Evolutionary conservation across 2,888 invertebrate species (phyloP), one percentile per base, ranked within the genome.

Genomic region (Bombylius major): DNA sequence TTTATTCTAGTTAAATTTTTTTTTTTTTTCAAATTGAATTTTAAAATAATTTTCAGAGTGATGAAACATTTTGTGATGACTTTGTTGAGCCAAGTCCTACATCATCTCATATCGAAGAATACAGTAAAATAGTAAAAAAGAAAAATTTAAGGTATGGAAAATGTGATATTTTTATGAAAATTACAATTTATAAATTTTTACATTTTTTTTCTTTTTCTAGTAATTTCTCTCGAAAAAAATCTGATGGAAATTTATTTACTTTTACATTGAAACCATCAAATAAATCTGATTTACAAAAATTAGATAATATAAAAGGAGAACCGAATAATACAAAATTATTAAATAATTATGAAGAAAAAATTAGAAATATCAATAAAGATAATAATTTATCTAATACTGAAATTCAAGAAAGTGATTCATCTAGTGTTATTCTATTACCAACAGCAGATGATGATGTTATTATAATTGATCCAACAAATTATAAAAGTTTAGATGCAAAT

Each of bases 21-120:
- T 7, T 23, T n/a, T 5, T 12, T 39, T 5, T 55, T 50, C 47
- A 23, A 23, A 23, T 33, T 32, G 31, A 46, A 42, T 53, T 58
- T 23, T 23, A 23, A 23, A 23, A 23, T 23, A 23, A 23, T 23
- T 23, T 53, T 13, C 51, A 62, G 60, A 49, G 33, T 32, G 55
- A 60, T 52, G 55, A 60, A 8, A 64, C 63, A 12, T 60, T 60
- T 50, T 62, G 61, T 52, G 69, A 67, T 6, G 69, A 70, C 13
- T 56, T 65, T 5, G 67, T 70, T 34, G 64, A 62, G 42, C 65
- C 64, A 4, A 72, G 71, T 56, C 72, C 73, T 8, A 67, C 60
- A 8, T 57, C 61, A 6, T 33, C 63, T 0, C 64, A 63, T 39
- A 54, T 33, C 34, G 23, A 12, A 23, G 39, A 47, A 47, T n/a